Evolutionary conservation across 2,113 vertebrate species (phyloP).

Genomic region (Cyphomyrus plagiostoma): DNA sequence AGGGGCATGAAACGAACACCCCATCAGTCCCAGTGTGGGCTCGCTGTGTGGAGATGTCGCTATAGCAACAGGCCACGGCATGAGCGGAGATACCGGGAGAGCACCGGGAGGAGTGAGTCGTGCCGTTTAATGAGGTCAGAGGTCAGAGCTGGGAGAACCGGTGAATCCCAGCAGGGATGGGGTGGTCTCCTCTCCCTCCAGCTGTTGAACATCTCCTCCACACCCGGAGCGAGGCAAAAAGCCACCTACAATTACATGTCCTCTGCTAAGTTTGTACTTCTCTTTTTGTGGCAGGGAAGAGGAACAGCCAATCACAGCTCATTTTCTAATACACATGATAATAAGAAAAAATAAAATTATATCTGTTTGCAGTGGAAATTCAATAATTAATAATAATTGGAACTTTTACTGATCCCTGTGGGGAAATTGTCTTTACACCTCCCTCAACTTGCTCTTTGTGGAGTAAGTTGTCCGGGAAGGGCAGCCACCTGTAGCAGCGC

Average conservation of each 20-base stretch:
- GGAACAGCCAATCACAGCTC: neutral
- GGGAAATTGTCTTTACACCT: no score
- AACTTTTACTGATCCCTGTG: no score
- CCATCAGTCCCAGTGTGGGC: neutral
- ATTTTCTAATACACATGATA: neutral
- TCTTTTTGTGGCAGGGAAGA: neutral
- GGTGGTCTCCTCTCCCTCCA: neutral
- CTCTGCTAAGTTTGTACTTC: neutral
- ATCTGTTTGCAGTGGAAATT: neutral
- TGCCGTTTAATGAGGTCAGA: conserved; percentile 13
- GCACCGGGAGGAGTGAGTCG: neutral
- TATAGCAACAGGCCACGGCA: conserved; percentile 15
- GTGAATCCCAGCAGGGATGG: neutral
- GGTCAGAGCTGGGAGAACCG: neutral
- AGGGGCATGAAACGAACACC: neutral
- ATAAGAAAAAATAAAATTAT: neutral
- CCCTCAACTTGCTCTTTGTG: no score
- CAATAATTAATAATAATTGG: neutral
- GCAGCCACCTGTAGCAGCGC: no score
- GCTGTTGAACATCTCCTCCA: neutral
- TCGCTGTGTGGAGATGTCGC: conserved; percentile 1
- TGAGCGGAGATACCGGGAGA: neutral
- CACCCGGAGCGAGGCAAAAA: neutral
- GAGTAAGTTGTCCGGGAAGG: no score
- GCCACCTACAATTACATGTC: neutral